phyloP scores from a whole-genome alignment of 1,140 invertebrate species.

The Pseudomyrmex concolor region DNA sequence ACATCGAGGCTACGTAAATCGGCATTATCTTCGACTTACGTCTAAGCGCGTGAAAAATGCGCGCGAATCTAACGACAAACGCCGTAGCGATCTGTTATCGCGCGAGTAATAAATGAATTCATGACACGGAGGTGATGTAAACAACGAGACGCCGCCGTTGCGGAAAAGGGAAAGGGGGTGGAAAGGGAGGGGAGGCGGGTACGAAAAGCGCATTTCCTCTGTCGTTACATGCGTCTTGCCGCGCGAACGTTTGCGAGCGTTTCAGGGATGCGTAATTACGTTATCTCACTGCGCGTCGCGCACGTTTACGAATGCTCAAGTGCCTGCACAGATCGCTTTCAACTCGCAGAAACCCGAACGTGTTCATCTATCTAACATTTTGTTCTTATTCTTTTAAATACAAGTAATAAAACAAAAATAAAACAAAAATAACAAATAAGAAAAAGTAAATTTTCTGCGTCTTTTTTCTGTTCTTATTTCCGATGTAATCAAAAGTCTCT shows the following conservation, averaged over 20 bases:
- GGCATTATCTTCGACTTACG: constrained; percentile 69
- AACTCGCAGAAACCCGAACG: background rate
- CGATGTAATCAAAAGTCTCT: too few species aligned
- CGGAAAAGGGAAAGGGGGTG: background rate
- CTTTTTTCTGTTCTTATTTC: too few species aligned
- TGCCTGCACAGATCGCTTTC: background rate
- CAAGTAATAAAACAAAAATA: too few species aligned
- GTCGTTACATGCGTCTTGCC: constrained; percentile 13
- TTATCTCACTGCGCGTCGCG: constrained; percentile 20
- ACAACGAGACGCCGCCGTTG: constrained; percentile 23
- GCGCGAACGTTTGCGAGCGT: background rate
- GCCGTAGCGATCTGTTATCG: constrained; percentile 12
- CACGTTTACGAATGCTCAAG: background rate
- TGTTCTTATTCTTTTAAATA: background rate
- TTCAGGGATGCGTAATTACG: constrained; percentile 30
- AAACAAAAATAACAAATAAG: too few species aligned
- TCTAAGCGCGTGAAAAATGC: background rate
- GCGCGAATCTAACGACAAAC: constrained; percentile 15
- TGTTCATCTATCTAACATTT: background rate
- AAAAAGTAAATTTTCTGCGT: too few species aligned
- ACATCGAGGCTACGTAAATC: constrained; percentile 77
- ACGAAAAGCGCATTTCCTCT: constrained; percentile 14
- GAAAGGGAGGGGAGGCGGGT: background rate
- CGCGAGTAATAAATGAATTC: constrained; percentile 46
- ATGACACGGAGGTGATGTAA: constrained; percentile 10